Conservation (phyloP, 2,888 invertebrate genomes). For the Trachelus iudaicus region DNA sequence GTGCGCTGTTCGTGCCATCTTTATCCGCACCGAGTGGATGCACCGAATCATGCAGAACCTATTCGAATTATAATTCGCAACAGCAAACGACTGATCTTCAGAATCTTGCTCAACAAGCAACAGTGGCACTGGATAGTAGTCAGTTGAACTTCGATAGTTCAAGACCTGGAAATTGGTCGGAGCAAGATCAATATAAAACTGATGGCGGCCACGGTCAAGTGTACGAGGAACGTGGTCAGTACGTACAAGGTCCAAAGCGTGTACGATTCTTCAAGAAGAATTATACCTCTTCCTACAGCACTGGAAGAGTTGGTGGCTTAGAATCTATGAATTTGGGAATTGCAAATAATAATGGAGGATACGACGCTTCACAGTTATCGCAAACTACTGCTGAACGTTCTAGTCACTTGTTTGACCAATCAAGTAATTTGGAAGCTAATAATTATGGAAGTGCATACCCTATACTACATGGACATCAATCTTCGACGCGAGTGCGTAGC, state of each 20-base stretch:
- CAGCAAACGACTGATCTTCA: slow-evolving; percentile 19
- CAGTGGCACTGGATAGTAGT: not conserved
- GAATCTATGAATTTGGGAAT: slow-evolving; percentile 3
- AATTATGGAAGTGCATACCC: not conserved
- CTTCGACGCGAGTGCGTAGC: slow-evolving; percentile 1
- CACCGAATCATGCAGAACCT: slow-evolving; percentile 33
- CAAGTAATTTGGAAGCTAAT: not conserved
- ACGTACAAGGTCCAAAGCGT: slow-evolving; percentile 24
- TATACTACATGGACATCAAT: not conserved
- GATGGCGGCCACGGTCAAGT: slow-evolving; percentile 48
- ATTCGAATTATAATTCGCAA: slow-evolving; percentile 20
- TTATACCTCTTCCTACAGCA: slow-evolving; percentile 23
- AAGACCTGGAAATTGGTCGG: slow-evolving; percentile 53
- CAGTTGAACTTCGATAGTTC: slow-evolving; percentile 30
- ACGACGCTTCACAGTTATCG: not conserved
- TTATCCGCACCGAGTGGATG: slow-evolving; percentile 45
- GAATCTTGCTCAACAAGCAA: slow-evolving; percentile 4
- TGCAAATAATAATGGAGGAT: not conserved
- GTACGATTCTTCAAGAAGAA: slow-evolving; percentile 26
- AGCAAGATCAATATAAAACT: slow-evolving; percentile 47
- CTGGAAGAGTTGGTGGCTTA: slow-evolving; percentile 3
- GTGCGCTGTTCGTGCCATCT: slow-evolving; percentile 33
- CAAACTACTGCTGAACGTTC: not conserved
- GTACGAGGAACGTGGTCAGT: slow-evolving; percentile 47
- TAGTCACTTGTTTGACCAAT: not conserved